Evolutionary conservation across 2,797 vertebrate genomes (phyloP).

Genomic region (Otolemur crassicaudatus): DNA sequence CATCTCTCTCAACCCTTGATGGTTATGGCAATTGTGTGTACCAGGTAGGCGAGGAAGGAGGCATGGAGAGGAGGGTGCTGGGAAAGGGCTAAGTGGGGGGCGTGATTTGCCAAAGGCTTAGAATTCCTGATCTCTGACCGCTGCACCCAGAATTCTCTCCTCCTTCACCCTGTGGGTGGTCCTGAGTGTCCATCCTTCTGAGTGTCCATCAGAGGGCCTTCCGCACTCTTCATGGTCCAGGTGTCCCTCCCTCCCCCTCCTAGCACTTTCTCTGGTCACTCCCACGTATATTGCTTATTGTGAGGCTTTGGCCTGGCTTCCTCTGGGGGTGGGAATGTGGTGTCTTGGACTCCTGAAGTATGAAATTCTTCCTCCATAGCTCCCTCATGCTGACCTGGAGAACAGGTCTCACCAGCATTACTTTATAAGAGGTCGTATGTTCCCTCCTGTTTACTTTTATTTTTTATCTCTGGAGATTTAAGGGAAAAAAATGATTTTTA

Average conservation of each 20-base stretch:
- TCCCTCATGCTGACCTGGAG: not conserved
- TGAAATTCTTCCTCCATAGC: not conserved
- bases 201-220: too few species aligned
- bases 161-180: not conserved
- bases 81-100: not conserved
- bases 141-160: not conserved
- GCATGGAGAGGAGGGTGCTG: fast-evolving
- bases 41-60: not conserved
- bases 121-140: not conserved
- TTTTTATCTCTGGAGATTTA: not conserved
- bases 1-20: not conserved
- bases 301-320: not conserved
- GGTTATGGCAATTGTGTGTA: not conserved
- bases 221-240: not conserved
- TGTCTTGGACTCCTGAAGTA: not conserved
- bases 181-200: too few species aligned
- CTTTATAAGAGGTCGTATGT: conserved; percentile 17
- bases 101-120: not conserved
- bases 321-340: not conserved
- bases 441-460: not conserved
- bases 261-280: not conserved
- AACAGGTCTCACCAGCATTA: not conserved
- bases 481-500: not conserved
- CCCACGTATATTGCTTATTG: not conserved
- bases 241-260: not conserved